Conservation (phyloP, 2,888 invertebrate species). For the Beris morrisii region DNA sequence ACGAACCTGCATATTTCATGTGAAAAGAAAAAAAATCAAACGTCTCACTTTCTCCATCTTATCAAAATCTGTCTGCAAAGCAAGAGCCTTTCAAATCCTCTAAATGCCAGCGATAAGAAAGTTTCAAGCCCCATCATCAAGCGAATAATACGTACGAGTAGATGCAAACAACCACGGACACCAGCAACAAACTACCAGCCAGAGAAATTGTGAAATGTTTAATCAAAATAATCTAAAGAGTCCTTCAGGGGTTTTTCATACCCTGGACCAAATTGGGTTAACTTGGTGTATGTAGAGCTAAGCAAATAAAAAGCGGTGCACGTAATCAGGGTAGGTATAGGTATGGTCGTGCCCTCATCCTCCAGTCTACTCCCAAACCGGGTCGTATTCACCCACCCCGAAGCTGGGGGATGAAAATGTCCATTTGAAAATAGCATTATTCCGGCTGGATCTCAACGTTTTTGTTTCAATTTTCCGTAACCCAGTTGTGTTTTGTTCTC, state of each 20-base stretch:
- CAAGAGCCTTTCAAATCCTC: slow-evolving; percentile 19
- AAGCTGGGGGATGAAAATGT: no score
- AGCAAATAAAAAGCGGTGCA: slow-evolving; percentile 11
- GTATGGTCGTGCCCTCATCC: no score
- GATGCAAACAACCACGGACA: slow-evolving; percentile 10
- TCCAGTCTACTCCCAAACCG: no score
- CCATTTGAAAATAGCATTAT: not conserved
- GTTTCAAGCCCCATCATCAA: no score
- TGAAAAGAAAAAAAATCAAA: not conserved
- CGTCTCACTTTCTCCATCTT: slow-evolving; percentile 3
- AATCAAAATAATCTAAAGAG: slow-evolving; percentile 35
- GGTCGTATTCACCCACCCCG: no score
- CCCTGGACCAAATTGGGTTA: slow-evolving; percentile 32
- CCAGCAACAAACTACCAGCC: slow-evolving; percentile 3
- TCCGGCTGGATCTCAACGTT: not conserved
- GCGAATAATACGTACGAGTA: not conserved
- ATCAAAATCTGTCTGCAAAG: slow-evolving; percentile 12
- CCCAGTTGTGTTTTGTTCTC: not conserved
- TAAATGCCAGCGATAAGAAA: slow-evolving; percentile 13
- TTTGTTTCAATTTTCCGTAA: not conserved
- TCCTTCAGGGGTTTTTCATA: slow-evolving; percentile 26
- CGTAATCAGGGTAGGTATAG: slow-evolving; percentile 27
- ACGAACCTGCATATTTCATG: not conserved
- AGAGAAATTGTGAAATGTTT: slow-evolving; percentile 31
- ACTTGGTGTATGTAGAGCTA: not conserved